phyloP scores from a whole-genome alignment of 2,888 invertebrate genomes.

The Atherix ibis region DNA sequence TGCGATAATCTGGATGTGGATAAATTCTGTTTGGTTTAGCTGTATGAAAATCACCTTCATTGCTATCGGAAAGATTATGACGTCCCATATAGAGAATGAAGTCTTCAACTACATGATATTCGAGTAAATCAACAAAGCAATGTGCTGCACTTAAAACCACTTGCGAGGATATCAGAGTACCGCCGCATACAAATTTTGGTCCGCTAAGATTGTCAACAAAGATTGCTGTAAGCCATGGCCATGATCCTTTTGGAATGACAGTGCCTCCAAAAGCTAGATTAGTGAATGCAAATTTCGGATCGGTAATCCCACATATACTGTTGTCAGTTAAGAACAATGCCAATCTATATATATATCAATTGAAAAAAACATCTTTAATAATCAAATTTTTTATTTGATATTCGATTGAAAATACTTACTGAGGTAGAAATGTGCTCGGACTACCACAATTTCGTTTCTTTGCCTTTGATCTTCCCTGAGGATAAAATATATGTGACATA shows the following conservation, averaged over 20 bases:
- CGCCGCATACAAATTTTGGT: background rate
- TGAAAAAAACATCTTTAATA: no score
- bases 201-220: conserved; percentile 24
- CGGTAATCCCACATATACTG: no score
- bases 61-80: background rate
- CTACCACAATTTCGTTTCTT: no score
- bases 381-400: no score
- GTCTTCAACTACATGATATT: background rate
- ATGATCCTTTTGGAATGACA: conserved; percentile 30
- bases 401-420: no score
- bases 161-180: background rate
- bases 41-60: background rate
- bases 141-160: background rate
- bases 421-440: no score
- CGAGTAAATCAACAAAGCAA: background rate
- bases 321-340: no score
- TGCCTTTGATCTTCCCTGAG: no score
- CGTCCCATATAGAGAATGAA: background rate
- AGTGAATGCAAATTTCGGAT: no score
- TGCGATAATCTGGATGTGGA: background rate
- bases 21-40: background rate
- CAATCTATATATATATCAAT: no score
- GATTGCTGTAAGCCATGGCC: conserved; percentile 45
- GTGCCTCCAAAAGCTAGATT: conserved; percentile 19
- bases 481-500: no score